A percentile compares a stretch with the other conserved stretches of the same genome.
These are phyloP conservation scores for Theropithecus gelada DNA, from an alignment of 2,113 vertebrate genomes.

Conservation along the genomic window DNA sequence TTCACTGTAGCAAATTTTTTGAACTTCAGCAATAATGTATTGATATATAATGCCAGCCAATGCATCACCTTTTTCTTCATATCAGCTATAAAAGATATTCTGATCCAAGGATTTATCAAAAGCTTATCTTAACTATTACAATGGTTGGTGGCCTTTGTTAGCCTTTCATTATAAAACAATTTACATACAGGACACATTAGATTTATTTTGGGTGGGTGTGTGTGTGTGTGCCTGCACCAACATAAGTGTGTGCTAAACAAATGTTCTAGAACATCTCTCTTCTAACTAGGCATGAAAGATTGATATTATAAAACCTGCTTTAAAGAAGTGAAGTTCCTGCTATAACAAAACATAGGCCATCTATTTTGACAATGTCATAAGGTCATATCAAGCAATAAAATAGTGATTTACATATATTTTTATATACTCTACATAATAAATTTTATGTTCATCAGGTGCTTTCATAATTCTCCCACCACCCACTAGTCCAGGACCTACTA, in stretches of 20 bases:
- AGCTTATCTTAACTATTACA: background rate
- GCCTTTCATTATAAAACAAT: background rate
- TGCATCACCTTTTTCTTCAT: background rate
- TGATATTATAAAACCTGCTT: background rate
- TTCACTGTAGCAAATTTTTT: background rate
- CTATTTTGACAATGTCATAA: background rate
- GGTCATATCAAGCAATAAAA: background rate
- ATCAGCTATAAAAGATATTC: background rate
- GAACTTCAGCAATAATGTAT: background rate
- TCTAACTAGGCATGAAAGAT: background rate
- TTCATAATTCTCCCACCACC: background rate
- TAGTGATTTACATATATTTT: background rate
- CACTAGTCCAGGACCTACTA: background rate
- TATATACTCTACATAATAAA: background rate
- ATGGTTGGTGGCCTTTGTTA: background rate
- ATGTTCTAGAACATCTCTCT: background rate
- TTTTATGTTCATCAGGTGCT: background rate
- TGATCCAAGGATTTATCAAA: background rate
- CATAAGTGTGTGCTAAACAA: too few relatives aligned
- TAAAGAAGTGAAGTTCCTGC: background rate
- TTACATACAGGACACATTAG: background rate
- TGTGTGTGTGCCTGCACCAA: background rate
- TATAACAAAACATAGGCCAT: background rate
- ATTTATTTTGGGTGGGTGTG: background rate
- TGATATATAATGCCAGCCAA: background rate